A percentile compares a stretch with the other conserved stretches of the same genome.
Conservation (phyloP, 2,113 vertebrate species). For the Callaeas wilsoni region DNA sequence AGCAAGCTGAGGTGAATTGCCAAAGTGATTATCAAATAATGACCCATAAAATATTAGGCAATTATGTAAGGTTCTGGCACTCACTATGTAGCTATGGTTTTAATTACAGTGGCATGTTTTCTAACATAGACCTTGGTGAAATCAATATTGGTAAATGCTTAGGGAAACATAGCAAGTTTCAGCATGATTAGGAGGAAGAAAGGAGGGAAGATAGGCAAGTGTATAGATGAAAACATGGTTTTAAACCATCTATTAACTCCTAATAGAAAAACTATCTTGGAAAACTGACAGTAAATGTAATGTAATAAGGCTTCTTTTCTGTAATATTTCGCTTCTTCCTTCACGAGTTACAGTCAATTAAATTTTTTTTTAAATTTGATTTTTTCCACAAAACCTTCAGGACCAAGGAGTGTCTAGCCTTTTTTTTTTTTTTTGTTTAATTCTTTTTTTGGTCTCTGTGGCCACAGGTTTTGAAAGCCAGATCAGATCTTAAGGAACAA, state of each 20-base stretch:
- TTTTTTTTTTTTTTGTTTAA: background rate
- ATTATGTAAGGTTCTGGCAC: background rate
- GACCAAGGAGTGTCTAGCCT: background rate
- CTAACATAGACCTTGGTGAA: background rate
- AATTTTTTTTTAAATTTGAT: background rate
- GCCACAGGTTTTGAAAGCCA: background rate
- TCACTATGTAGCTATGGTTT: background rate
- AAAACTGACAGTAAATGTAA: background rate
- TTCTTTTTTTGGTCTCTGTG: fast-evolving
- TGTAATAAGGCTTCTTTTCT: background rate
- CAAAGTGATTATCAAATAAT: background rate
- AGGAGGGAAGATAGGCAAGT: background rate
- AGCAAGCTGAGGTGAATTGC: background rate
- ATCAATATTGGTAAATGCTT: background rate
- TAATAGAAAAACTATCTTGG: background rate
- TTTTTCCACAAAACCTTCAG: background rate
- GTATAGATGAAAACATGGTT: background rate
- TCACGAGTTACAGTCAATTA: background rate
- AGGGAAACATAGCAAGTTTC: background rate
- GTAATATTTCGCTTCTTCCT: background rate
- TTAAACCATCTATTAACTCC: background rate
- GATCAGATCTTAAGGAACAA: background rate
- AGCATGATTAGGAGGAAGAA: background rate
- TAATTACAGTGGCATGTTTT: background rate
- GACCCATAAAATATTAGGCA: background rate